phyloP scores from a whole-genome alignment of 2,797 vertebrate genomes.

The Arctocebus calabarensis region DNA sequence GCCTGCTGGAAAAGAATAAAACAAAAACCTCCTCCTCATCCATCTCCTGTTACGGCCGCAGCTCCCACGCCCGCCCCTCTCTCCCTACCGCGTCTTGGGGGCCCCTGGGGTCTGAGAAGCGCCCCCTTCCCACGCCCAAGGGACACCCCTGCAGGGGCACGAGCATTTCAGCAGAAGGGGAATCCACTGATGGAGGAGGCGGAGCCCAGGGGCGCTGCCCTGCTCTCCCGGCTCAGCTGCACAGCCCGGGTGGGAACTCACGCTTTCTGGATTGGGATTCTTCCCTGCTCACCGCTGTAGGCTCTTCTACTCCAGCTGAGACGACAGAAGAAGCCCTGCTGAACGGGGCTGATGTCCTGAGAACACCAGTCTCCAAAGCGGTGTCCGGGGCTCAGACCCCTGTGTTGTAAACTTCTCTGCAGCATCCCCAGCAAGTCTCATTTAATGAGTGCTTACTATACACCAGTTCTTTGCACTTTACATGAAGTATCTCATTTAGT shows the following conservation, averaged over 20 bases:
- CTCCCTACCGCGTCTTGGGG: not conserved
- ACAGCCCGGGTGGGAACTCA: not conserved
- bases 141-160: not conserved
- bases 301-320: not conserved
- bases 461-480: not conserved
- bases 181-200: not conserved
- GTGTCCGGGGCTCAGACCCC: not conserved
- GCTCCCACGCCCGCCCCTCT: not conserved
- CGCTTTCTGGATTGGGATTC: not conserved
- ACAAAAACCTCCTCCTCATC: not conserved
- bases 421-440: too few relatives aligned
- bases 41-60: not conserved
- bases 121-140: fast-evolving
- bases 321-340: not conserved
- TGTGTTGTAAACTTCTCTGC: too few relatives aligned
- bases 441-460: not conserved
- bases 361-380: not conserved
- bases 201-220: not conserved
- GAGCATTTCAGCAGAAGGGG: not conserved
- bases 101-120: not conserved
- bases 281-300: not conserved
- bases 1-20: not conserved
- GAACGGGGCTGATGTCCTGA: too few relatives aligned
- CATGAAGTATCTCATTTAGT: not conserved
- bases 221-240: not conserved